Evolutionary conservation across 2,888 invertebrate species (phyloP).

Genomic region (Zygogramma bicolorata): DNA sequence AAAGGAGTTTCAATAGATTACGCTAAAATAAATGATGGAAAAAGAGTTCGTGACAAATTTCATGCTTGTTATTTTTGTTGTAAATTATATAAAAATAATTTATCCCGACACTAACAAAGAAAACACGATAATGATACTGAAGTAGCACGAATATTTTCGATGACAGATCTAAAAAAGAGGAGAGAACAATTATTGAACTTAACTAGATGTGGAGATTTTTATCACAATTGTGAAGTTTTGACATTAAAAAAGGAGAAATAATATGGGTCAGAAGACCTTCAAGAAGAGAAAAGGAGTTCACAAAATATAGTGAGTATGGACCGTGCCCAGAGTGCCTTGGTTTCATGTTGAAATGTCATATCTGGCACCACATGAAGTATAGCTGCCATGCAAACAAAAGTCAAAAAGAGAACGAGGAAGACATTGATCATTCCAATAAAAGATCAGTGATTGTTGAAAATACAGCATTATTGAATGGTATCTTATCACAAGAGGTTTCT

Average conservation of each 20-base stretch:
- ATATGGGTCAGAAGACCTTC: conserved; percentile 30
- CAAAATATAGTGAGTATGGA: conserved; percentile 33
- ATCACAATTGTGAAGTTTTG: conserved; percentile 35
- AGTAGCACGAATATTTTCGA: conserved; percentile 27
- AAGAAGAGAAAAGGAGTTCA: conserved; percentile 24
- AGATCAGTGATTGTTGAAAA: not conserved
- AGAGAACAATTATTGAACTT: conserved; percentile 20
- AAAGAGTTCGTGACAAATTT: not conserved
- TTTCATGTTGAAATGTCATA: conserved; percentile 34
- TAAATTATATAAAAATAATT: not conserved
- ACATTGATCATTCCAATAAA: not conserved
- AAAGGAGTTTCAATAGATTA: no score
- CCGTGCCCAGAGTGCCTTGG: conserved; percentile 36
- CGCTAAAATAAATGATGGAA: no score
- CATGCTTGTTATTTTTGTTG: not conserved
- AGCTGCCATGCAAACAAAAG: not conserved
- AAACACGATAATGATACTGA: conserved; percentile 11
- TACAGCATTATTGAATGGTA: not conserved
- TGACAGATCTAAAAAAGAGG: conserved; percentile 26
- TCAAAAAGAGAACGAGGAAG: not conserved
- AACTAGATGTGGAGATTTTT: conserved; percentile 32
- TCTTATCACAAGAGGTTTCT: not conserved
- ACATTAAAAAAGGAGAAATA: conserved; percentile 31
- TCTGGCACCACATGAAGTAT: conserved; percentile 39
- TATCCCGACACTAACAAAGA: not conserved